Base-by-base conservation (phyloP, 2,113 vertebrate genomes). In the Monopterus albus region DNA sequence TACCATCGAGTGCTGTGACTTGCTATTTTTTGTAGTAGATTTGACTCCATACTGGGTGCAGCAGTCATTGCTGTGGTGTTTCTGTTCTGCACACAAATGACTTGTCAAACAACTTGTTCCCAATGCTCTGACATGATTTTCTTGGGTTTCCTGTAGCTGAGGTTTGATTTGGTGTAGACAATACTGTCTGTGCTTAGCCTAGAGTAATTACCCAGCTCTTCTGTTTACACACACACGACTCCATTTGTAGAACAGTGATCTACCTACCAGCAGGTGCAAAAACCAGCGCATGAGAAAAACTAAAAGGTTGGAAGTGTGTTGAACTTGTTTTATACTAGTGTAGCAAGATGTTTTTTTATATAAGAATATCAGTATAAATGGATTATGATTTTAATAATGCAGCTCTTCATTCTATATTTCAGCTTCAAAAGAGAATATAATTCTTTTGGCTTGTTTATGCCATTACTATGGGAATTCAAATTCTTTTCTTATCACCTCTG, bases 401-500 rank as follows among this genome's bases (percentile, higher is more conserved):
- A 46, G 18, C 33, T 49, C 18, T 63, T 75, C 29, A 40, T 58
- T 25, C 9, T 38, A 23, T 40, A 26, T 51, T 64, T 56, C 67
- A 62, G 18, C 69, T 83, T 83, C 36, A 40, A 53, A 81, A 75
- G 33, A 56, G 31, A 79, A 60, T 66, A 25, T 6, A 53, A 56
- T 81, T 73, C 29, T 33, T 31, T 31, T 84, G 50, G 72, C 67
- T 33, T 52, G 52, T 75, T 65, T n/a, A 52, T 67, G 67, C 38
- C 51, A 25, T 66, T 53, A 40, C 39, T 55, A 36, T 45, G 49
- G 11, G 29, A 69, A 75, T 87, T 83, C 15, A 67, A 52, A 79
- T 80, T 79, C 4, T 71, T 81, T 66, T 71, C 81, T 85, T 91
- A 89, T 88, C 85, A 73, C 64, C 62, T 70, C 65, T 43, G 10